Conservation (phyloP, 2,113 vertebrate genomes). For the Acrocephalus kingi region DNA sequence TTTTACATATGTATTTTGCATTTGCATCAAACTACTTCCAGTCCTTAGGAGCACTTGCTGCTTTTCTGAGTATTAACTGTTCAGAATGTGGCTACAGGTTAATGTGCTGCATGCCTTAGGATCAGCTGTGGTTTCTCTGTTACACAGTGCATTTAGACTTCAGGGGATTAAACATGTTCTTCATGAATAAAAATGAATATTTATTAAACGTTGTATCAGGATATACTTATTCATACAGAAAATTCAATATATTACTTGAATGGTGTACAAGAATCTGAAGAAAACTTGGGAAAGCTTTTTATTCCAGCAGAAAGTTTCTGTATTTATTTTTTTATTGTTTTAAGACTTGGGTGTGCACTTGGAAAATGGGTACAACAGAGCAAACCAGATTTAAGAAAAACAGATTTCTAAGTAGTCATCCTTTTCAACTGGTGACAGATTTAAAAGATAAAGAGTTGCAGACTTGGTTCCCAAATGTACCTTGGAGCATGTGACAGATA, state of each 20-base stretch:
- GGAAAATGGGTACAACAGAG: background rate
- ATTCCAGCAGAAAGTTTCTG: background rate
- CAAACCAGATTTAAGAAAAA: background rate
- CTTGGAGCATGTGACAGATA: background rate
- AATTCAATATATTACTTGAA: background rate
- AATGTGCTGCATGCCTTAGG: background rate
- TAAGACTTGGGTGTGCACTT: background rate
- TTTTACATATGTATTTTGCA: slow-evolving; percentile 66
- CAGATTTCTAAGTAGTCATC: background rate
- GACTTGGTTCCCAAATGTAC: background rate
- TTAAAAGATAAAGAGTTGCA: background rate
- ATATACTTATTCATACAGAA: slow-evolving; percentile 12
- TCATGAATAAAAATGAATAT: slow-evolving; percentile 35
- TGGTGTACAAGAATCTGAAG: background rate
- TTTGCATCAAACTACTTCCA: slow-evolving; percentile 45
- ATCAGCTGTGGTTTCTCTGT: slow-evolving; percentile 5
- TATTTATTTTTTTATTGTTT: background rate
- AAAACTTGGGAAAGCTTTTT: background rate
- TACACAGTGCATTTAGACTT: background rate
- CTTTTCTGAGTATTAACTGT: slow-evolving; percentile 37
- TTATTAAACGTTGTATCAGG: slow-evolving; percentile 38
- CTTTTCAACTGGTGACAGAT: background rate
- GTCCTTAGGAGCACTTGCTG: slow-evolving; percentile 23
- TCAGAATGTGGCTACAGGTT: background rate
- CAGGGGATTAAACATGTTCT: slow-evolving; percentile 18